Conservation (phyloP, 2,797 vertebrate genomes). For the Semaprochilodus insignis region DNA sequence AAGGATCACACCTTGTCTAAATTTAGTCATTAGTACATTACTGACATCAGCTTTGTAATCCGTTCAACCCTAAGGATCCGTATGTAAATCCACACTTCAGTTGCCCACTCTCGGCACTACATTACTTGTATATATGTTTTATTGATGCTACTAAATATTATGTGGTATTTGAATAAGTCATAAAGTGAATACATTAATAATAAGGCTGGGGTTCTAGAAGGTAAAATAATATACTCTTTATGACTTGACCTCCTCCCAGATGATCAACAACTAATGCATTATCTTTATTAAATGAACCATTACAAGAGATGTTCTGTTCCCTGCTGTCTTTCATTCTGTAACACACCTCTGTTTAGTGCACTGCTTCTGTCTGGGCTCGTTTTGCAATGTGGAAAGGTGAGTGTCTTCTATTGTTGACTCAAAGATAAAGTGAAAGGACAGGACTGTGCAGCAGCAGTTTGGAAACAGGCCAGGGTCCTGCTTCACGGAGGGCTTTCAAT, state of each 20-base stretch:
- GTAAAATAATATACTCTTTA: neutral
- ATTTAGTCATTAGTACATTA: neutral
- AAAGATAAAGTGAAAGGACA: constrained; percentile 39
- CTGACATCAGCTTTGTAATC: neutral
- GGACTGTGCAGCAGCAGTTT: constrained; percentile 44
- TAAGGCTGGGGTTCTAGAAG: neutral
- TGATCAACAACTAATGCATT: neutral
- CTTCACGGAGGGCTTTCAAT: constrained; percentile 53
- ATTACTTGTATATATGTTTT: neutral
- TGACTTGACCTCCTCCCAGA: neutral
- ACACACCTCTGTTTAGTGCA: constrained; percentile 23
- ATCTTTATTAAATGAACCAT: neutral
- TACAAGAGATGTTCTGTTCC: neutral
- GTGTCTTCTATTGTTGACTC: constrained; percentile 55
- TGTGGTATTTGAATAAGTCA: neutral
- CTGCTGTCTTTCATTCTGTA: constrained; percentile 23
- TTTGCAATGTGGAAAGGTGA: constrained; percentile 40
- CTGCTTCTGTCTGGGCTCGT: constrained; percentile 18
- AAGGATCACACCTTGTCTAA: neutral
- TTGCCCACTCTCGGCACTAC: neutral
- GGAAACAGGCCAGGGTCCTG: constrained; percentile 31
- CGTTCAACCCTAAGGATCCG: neutral
- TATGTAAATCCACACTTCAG: neutral
- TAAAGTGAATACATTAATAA: neutral
- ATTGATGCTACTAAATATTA: neutral